These are phyloP conservation scores for Otocyon megalotis DNA, from an alignment of 2,113 vertebrate species.

Conservation along the genomic window DNA sequence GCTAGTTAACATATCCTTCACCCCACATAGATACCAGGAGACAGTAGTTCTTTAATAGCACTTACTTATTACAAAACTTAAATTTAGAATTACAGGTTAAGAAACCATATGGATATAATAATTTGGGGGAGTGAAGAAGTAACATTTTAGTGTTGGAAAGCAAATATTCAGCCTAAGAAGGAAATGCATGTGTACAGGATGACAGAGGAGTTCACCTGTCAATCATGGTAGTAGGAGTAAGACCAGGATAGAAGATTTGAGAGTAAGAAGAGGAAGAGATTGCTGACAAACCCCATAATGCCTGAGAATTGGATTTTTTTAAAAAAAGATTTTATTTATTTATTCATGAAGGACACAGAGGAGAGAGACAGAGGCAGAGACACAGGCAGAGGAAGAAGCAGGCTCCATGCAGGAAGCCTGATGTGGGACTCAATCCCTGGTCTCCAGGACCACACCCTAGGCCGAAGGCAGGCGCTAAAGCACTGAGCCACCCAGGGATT, in stretches of 20 bases:
- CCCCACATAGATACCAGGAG: neutral
- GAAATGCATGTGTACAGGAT: neutral
- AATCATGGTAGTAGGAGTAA: neutral
- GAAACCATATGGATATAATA: neutral
- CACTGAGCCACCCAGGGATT: no score
- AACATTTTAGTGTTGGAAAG: neutral
- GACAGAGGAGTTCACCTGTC: neutral
- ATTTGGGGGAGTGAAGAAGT: neutral
- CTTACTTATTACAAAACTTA: conserved; percentile 1
- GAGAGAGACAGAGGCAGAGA: no score
- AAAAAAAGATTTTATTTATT: no score
- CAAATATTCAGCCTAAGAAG: neutral
- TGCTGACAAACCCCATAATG: neutral
- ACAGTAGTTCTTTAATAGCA: neutral
- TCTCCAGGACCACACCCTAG: no score
- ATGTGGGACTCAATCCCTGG: no score
- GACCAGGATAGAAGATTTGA: neutral
- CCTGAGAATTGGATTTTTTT: neutral
- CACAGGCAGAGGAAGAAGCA: no score
- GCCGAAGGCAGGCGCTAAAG: no score
- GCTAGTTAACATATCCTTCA: neutral
- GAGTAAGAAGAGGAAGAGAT: neutral
- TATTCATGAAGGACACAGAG: no score
- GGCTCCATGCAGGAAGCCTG: no score
- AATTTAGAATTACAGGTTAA: neutral